phyloP scores from a whole-genome alignment of 64 coral and sea anemone genomes.

The Cladopsammia gracilis region DNA sequence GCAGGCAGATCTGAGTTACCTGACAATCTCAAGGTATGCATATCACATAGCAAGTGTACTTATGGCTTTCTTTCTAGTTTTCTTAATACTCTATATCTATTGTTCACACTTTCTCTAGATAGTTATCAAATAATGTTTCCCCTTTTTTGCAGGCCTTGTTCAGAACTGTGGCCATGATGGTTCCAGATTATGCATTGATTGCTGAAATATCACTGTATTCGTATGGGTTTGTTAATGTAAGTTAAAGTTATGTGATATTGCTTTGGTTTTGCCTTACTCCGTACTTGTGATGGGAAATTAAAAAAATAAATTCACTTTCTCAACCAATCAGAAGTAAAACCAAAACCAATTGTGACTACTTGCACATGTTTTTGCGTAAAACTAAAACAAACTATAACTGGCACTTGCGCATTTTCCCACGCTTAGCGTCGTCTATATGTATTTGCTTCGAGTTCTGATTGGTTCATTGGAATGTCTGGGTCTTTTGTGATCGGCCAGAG shows the following conservation, averaged over 20 bases:
- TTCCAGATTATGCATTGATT: conserved; percentile 98
- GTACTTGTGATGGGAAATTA: no score
- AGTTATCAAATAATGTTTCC: neutral
- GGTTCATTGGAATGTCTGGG: no score
- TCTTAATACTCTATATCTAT: no score
- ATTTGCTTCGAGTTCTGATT: no score
- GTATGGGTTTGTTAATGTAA: conserved; percentile 98
- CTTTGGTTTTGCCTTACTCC: no score
- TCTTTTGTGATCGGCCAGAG: no score
- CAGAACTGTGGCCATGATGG: conserved; percentile 99
- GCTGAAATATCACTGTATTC: conserved; percentile 99
- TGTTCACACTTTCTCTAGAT: neutral
- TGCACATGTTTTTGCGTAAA: no score
- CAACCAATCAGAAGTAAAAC: neutral
- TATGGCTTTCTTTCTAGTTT: neutral
- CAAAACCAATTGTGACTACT: no score
- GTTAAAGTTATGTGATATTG: neutral
- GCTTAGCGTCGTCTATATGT: no score
- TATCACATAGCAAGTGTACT: neutral
- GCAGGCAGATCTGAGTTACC: conserved; percentile 96
- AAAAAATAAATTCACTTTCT: neutral
- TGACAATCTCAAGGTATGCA: conserved; percentile 95
- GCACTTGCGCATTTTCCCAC: no score
- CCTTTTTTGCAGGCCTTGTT: conserved; percentile 78
- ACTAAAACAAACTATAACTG: no score